Percentiles rank a stretch among this genome's conserved stretches.
These are phyloP conservation scores for Porphyrio hochstetteri DNA, from an alignment of 2,113 vertebrate genomes.

Conservation along the genomic window DNA sequence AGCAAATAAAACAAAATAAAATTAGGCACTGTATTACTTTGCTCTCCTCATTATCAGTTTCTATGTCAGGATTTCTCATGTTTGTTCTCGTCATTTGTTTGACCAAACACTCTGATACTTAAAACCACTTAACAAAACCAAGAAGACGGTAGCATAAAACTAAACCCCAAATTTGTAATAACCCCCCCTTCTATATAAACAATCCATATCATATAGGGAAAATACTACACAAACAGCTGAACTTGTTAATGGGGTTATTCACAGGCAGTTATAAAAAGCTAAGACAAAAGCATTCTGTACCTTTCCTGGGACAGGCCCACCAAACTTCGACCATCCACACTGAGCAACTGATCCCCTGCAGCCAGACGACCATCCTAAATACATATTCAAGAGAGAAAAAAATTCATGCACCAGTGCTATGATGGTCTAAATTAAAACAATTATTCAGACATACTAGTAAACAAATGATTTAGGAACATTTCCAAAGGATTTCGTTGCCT, in stretches of 20 bases:
- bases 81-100: background rate
- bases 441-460: background rate
- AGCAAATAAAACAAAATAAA: background rate
- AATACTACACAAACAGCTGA: background rate
- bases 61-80: background rate
- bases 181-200: background rate
- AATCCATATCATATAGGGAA: fast-evolving
- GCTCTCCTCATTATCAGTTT: background rate
- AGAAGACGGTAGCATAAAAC: background rate
- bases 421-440: background rate
- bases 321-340: constrained; percentile 94
- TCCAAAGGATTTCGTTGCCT: background rate
- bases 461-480: background rate
- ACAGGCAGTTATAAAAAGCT: background rate
- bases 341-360: constrained; percentile 94
- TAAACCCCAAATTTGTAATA: background rate
- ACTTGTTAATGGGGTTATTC: background rate
- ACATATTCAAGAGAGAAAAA: background rate
- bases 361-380: constrained; percentile 91
- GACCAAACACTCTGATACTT: background rate
- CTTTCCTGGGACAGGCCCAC: constrained; percentile 98
- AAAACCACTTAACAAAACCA: background rate
- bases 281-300: constrained; percentile 58
- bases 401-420: background rate
- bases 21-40: background rate